phyloP scores from a whole-genome alignment of 2,113 vertebrate species.

The Prionailurus bengalensis region DNA sequence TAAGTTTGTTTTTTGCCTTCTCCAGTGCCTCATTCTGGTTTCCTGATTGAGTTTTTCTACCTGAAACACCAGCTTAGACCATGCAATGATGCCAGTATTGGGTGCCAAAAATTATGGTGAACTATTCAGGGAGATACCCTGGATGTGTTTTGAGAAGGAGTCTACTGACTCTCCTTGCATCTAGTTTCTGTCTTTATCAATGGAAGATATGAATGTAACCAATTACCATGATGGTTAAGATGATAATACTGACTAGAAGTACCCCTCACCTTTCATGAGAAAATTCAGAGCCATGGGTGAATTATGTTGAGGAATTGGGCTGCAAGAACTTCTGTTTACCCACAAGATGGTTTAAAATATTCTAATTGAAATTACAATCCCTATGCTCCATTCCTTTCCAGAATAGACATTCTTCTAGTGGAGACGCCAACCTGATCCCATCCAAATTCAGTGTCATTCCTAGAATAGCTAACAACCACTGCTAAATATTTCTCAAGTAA shows the following conservation, averaged over 20 bases:
- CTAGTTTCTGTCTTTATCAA: not conserved
- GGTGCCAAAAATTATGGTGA: not conserved
- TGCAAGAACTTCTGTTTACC: not conserved
- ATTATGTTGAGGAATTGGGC: not conserved
- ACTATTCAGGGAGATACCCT: not conserved
- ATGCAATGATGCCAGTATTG: not conserved
- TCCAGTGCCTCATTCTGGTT: not conserved
- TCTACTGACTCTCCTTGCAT: not conserved
- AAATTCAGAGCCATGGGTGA: not conserved
- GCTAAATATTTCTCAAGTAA: conserved; percentile 64
- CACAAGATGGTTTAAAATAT: conserved; percentile 18
- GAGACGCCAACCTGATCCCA: conserved; percentile 1
- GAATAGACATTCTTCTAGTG: conserved; percentile 7
- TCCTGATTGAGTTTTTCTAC: not conserved
- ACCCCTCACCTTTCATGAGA: not conserved
- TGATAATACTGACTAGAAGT: not conserved
- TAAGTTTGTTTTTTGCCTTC: not conserved
- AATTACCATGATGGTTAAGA: not conserved
- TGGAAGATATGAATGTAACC: conserved; percentile 4
- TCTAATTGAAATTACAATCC: not conserved
- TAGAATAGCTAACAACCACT: conserved; percentile 59
- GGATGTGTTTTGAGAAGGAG: not conserved
- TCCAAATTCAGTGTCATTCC: conserved; percentile 60
- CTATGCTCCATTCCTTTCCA: not conserved
- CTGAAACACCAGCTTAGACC: not conserved